Evolutionary conservation across 2,797 vertebrate species (phyloP).

Genomic region (Octomys mimax): DNA sequence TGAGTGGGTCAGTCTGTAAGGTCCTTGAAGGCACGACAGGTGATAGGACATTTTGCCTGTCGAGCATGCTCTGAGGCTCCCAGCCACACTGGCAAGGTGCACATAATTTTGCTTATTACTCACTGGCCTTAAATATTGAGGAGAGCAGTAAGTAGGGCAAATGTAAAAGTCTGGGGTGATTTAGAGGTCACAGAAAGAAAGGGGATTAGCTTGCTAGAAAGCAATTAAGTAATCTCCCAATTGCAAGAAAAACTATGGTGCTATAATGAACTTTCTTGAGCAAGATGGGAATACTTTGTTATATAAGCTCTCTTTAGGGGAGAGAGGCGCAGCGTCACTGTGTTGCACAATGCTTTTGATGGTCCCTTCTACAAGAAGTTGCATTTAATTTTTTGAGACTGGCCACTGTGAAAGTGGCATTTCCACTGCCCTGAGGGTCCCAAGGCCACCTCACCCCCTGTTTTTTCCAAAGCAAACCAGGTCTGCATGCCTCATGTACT

Average conservation of each 20-base stretch:
- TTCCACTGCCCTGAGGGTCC: background rate
- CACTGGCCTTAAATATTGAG: slow-evolving; percentile 12
- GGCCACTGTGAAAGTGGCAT: background rate
- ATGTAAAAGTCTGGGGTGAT: slow-evolving; percentile 67
- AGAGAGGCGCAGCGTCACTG: background rate
- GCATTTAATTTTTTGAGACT: background rate
- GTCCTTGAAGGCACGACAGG: background rate
- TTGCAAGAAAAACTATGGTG: background rate
- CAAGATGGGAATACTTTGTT: slow-evolving; percentile 40
- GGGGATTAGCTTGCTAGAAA: slow-evolving; percentile 78
- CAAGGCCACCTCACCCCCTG: background rate
- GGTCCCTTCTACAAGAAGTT: background rate
- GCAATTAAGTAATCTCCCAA: slow-evolving; percentile 76
- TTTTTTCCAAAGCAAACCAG: background rate
- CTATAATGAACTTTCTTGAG: slow-evolving; percentile 65
- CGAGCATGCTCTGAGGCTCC: background rate
- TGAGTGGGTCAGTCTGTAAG: background rate
- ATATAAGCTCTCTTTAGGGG: slow-evolving; percentile 24
- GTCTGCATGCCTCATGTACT: background rate
- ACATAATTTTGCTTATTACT: background rate
- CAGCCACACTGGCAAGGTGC: background rate
- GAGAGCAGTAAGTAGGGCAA: slow-evolving; percentile 68
- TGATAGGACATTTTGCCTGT: background rate
- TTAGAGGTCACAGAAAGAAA: slow-evolving; percentile 75
- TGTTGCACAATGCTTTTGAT: background rate